Evolutionary conservation across 2,113 vertebrate species (phyloP).

Genomic region (Poecilia latipinna): DNA sequence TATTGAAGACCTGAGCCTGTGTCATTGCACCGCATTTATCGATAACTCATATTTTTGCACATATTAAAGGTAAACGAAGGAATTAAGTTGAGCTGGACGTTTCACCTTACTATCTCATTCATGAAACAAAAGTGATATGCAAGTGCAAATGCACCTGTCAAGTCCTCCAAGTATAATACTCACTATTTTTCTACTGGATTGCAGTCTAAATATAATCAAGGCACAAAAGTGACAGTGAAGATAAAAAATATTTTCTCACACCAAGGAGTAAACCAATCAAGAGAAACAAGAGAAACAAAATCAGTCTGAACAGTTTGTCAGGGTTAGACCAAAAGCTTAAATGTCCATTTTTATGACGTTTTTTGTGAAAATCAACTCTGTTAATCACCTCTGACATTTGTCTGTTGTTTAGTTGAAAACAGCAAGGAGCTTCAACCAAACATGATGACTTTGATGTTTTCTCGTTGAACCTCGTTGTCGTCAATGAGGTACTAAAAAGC

Average conservation of each 20-base stretch:
- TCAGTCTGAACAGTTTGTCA: too few species aligned
- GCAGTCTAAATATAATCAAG: background rate
- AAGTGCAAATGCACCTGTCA: background rate
- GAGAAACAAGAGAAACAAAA: too few species aligned
- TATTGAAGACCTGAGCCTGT: background rate
- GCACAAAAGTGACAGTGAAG: background rate
- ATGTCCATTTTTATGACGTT: too few species aligned
- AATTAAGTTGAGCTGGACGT: background rate
- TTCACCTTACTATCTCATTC: background rate
- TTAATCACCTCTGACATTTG: too few species aligned
- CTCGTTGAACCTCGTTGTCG: conserved; percentile 3
- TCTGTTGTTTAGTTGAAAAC: too few species aligned
- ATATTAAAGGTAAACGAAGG: background rate
- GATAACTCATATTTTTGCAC: background rate
- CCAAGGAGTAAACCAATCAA: too few species aligned
- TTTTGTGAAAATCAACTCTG: too few species aligned
- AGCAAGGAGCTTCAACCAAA: too few species aligned
- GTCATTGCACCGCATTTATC: background rate
- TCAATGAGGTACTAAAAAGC: background rate
- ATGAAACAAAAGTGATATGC: background rate
- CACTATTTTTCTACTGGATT: background rate
- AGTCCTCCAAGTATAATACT: background rate
- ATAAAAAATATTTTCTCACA: too few species aligned
- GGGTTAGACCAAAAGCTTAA: too few species aligned
- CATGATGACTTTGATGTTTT: background rate